Evolutionary conservation across 1,140 invertebrate species (phyloP), one percentile per base, ranked within the genome.

Genomic region (Ceratina australensis): DNA sequence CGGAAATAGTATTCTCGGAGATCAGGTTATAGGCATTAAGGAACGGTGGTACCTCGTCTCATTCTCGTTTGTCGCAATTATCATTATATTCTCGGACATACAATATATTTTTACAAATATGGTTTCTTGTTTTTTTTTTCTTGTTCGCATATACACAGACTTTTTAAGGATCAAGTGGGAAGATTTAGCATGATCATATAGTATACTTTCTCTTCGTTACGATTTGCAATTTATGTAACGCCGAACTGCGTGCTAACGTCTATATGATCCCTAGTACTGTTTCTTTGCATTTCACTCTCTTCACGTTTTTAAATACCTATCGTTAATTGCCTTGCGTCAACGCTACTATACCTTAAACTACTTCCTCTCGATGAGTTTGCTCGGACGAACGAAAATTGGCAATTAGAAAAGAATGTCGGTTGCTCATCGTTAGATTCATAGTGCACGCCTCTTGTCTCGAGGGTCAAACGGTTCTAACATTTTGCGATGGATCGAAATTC

Each of bases 41-140:
- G 16, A 12, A 67, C 18, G 3, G 16, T 7, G 20, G n/a, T 54
- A n/a, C 13, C 49, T 42, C 33, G 33, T 13, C 3, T 16, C 20
- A 20, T 49, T 50, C 16, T 63, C 57, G 49, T 67, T 68, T 28
- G 60, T 60, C 71, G 20, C 71, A 76, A 50, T 69, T 56, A 77
- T 69, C 72, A 42, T 85, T 82, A 80, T 82, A 82, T 81, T 86
- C 72, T 78, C 69, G 64, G 83, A 86, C 80, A 79, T 85, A 86
- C 80, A 85, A 81, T 82, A 85, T 74, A 85, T 82, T 54, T 86
- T 86, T 86, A 86, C 83, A 86, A 86, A 86, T 85, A 82, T 68
- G 61, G 67, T 66, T 78, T 74, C 54, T 78, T 63, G 50, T 15
- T 80, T 78, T 42, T 42, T 5, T 42, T 10, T 42, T 42, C 33